Evolutionary conservation across 2,888 invertebrate genomes (phyloP).

Genomic region (Melitaea athalia): DNA sequence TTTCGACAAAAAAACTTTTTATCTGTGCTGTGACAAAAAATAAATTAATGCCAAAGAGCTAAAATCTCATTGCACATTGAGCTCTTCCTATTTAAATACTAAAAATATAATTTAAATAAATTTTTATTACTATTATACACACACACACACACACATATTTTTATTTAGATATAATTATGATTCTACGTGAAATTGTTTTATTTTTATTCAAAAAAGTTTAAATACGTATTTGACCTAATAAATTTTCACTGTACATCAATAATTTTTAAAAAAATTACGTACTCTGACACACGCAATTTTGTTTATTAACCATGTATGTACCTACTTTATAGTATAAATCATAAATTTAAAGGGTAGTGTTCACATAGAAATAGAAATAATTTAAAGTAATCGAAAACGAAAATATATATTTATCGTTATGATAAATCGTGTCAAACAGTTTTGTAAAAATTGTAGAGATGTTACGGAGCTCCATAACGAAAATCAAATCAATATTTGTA

Average conservation of each 20-base stretch:
- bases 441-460: too few species aligned
- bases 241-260: neutral
- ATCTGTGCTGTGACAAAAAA: neutral
- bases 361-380: neutral
- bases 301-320: too few species aligned
- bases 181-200: too few species aligned
- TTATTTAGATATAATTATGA: too few species aligned
- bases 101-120: neutral
- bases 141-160: too few species aligned
- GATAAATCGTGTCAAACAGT: neutral
- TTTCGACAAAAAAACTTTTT: neutral
- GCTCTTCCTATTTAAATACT: neutral
- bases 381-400: neutral
- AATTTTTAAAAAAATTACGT: neutral
- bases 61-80: constrained; percentile 1
- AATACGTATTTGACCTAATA: too few species aligned
- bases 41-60: constrained; percentile 2
- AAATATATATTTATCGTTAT: neutral
- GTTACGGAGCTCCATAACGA: too few species aligned
- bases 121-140: neutral
- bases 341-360: constrained; percentile 7
- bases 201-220: too few species aligned
- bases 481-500: too few species aligned
- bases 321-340: constrained; percentile 11
- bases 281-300: neutral